Evolutionary conservation across 1,140 invertebrate genomes (phyloP), one percentile per base, ranked within the genome.

Genomic region (Macrotrachela quadricornifera): DNA sequence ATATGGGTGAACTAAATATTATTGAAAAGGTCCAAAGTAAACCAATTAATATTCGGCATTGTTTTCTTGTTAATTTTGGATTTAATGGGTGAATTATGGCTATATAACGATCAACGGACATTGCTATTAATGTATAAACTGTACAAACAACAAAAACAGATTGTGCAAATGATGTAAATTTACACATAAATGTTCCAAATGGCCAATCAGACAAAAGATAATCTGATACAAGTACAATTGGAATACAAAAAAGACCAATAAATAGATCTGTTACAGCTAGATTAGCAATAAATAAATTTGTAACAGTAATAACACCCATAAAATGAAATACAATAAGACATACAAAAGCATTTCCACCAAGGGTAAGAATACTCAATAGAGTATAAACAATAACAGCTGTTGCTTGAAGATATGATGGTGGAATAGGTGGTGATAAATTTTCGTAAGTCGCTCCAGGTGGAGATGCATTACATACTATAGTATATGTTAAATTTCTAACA

Each of bases 201-300:
- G 82, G 81, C 83, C 83, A 87, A 59, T 84, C 79, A 57, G 78
- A 75, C n/a, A 83, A 66, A 17, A 83, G 70, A 41, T 85, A 68
- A 21, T 76, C 77, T 4, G 80, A 75, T 1, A 85, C 74, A 57
- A 82, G 83, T 6, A 81, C 79, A 58, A 85, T 85, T 1, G 83
- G 83, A 16, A 86, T 78, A 62, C 82, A 85, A 54, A 86, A 78
- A 1, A 85, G 57, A 0, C 81, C 79, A 76, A 86, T 83, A 36
- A 85, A 66, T 16, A 88, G 78, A 63, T 88, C 83, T 17, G 82
- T 81, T 10, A 85, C 68, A 0, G 83, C 81, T 50, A 88, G 67
- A 66, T 86, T 86, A 57, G 79, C 77, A 56, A 86, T 85, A 62
- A 85, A 84, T 61, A 80, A 82, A 61, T 86, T 86, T 1, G 83